Evolutionary conservation across 2,797 vertebrate genomes (phyloP), one percentile per base, ranked within the genome.

Genomic region (Anguilla marmorata): DNA sequence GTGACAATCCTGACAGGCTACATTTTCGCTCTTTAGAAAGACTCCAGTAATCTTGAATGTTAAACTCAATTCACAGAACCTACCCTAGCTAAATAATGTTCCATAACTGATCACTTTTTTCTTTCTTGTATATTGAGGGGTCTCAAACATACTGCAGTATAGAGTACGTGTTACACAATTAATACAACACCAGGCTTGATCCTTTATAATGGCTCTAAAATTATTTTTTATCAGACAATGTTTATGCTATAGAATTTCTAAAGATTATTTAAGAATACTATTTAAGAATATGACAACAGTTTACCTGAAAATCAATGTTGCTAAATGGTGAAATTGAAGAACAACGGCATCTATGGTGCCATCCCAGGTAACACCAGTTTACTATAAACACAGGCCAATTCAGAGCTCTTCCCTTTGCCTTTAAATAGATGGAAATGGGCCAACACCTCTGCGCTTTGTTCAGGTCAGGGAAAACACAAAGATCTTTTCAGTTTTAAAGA

Each of bases 391-490:
- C 85, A 48, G 85, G 33, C 50, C 79, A 89, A 89, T 92, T 92
- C 93, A 92, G 91, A 92, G 89, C 87, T 90, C 91, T 93, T 91
- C 88, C 92, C 91, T 91, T 85, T 85, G 90, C 91, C 90, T 89
- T 93, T 90, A 94, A 91, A 91, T 90, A 93, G 92, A 95, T 96
- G 95, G 95, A 96, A 95, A 96, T 95, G 93, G 92, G 0, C 88
- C 90, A 91, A 92, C 94, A 94, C 92, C 95, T 95, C 1, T 69
- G 92, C 92, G 92, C 94, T 93, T 94, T 95, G 92, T 95, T 91
- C 90, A 90, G 58, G 89, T 91, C 27, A 87, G 90, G 63, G 74
- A 91, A 90, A 91, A 94, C 93, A 90, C 91, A 93, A 90, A 91
- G 85, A 66, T 88, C 87, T 90, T 91, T 90, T 91, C 90, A 91